These are phyloP conservation scores for Bolinopsis microptera DNA, from an alignment of 37 sponge, comb jelly and placozoan species.

Conservation along the genomic window DNA sequence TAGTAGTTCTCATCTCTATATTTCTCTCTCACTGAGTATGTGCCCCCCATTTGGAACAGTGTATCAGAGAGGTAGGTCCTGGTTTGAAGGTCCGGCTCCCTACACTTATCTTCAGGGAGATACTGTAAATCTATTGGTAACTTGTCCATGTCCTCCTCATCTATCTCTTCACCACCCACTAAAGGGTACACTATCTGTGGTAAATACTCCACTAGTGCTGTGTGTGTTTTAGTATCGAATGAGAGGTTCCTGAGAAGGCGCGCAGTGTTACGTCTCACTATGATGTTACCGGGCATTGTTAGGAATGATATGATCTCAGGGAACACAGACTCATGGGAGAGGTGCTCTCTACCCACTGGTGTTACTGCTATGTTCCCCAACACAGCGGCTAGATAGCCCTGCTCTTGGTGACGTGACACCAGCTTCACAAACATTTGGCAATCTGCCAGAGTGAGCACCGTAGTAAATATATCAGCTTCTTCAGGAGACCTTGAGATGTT, in stretches of 20 bases:
- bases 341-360: background rate
- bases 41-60: conserved; percentile 6
- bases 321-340: background rate
- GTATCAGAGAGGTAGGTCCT: conserved; percentile 29
- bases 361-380: conserved; percentile 49
- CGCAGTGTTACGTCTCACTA: conserved; percentile 29
- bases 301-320: background rate
- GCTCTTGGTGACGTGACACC: background rate
- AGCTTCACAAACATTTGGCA: background rate
- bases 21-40: background rate
- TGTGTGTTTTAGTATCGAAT: conserved; percentile 9
- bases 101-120: conserved; percentile 19
- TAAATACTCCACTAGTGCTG: background rate
- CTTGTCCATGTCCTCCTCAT: conserved; percentile 62
- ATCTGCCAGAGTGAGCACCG: background rate
- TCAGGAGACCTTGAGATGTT: conserved; percentile 2
- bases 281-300: background rate
- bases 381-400: conserved; percentile 32
- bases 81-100: conserved; percentile 25
- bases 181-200: conserved; percentile 26
- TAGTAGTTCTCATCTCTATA: background rate
- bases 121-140: conserved; percentile 47
- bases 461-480: background rate
- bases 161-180: conserved; percentile 38
- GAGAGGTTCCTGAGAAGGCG: conserved; percentile 39